Conservation (phyloP, 2,113 vertebrate species). For the Ammodytes dubius region DNA sequence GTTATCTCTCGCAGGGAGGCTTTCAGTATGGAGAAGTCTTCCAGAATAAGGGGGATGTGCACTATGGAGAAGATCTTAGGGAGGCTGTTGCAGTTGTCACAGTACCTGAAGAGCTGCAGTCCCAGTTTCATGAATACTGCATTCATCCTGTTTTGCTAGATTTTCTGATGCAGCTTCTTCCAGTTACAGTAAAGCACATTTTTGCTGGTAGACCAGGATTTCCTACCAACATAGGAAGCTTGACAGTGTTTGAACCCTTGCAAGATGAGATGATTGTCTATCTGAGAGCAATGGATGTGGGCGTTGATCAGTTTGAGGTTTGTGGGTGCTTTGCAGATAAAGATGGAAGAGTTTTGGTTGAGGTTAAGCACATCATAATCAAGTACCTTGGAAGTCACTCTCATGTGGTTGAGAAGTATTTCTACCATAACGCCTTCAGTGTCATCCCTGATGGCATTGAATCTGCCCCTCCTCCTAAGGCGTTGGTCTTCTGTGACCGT, state of each 20-base stretch:
- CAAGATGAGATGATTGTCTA: slow-evolving; percentile 90
- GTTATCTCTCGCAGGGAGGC: slow-evolving; percentile 80
- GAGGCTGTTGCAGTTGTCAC: slow-evolving; percentile 84
- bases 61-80: slow-evolving; percentile 85
- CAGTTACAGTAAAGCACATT: slow-evolving; percentile 65
- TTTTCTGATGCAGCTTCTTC: slow-evolving; percentile 86
- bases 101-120: slow-evolving; percentile 76
- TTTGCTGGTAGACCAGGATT: slow-evolving; percentile 79
- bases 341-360: slow-evolving; percentile 84
- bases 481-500: slow-evolving; percentile 86
- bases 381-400: slow-evolving; percentile 76
- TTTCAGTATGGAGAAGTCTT: slow-evolving; percentile 88
- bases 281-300: slow-evolving; percentile 80
- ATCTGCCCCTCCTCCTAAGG: slow-evolving; percentile 62
- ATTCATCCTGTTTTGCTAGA: slow-evolving; percentile 90
- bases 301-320: slow-evolving; percentile 81
- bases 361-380: slow-evolving; percentile 83
- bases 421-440: slow-evolving; percentile 86
- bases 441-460: slow-evolving; percentile 50
- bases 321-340: slow-evolving; percentile 89
- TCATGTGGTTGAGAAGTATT: slow-evolving; percentile 83
- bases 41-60: slow-evolving; percentile 83
- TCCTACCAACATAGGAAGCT: slow-evolving; percentile 86
- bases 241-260: slow-evolving; percentile 84
- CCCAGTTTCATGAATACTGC: slow-evolving; percentile 85